Evolutionary conservation across 2,797 vertebrate species (phyloP).

Genomic region (Iguana delicatissima): DNA sequence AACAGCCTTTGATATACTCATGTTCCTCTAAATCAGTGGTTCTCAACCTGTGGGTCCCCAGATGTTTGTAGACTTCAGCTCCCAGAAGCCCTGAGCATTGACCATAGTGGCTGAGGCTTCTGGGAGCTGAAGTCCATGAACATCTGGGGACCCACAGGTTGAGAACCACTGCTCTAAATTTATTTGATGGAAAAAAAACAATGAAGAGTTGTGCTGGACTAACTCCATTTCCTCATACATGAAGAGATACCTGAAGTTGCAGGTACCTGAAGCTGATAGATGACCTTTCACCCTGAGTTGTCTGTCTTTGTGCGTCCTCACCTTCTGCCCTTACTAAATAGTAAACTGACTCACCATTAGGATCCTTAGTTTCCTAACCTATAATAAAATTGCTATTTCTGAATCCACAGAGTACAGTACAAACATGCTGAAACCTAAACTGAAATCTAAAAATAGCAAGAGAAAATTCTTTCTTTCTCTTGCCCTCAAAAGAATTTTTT

Average conservation of each 20-base stretch:
- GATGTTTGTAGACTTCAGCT: too few species aligned
- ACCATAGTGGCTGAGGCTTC: too few species aligned
- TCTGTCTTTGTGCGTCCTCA: not conserved
- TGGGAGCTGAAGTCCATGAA: too few species aligned
- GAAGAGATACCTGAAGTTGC: too few species aligned
- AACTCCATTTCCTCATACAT: not conserved
- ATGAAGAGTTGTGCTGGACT: not conserved
- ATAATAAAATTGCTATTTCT: constrained; percentile 31
- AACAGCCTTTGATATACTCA: not conserved
- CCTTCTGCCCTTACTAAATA: constrained; percentile 5
- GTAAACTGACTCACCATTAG: constrained; percentile 2
- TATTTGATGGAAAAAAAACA: not conserved
- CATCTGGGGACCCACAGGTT: too few species aligned
- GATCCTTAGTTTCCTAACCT: constrained; percentile 9
- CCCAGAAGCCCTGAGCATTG: too few species aligned
- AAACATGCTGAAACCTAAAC: constrained; percentile 58
- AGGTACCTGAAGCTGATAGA: not conserved
- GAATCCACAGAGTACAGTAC: constrained; percentile 36
- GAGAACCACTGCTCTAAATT: too few species aligned
- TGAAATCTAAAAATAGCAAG: constrained; percentile 69
- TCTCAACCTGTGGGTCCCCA: too few species aligned
- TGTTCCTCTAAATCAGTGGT: not conserved
- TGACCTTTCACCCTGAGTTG: not conserved
- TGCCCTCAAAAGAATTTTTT: constrained; percentile 36
- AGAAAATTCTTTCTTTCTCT: constrained; percentile 61